Evolutionary conservation across 2,888 invertebrate genomes (phyloP).

Genomic region (Calameuta pallipes): DNA sequence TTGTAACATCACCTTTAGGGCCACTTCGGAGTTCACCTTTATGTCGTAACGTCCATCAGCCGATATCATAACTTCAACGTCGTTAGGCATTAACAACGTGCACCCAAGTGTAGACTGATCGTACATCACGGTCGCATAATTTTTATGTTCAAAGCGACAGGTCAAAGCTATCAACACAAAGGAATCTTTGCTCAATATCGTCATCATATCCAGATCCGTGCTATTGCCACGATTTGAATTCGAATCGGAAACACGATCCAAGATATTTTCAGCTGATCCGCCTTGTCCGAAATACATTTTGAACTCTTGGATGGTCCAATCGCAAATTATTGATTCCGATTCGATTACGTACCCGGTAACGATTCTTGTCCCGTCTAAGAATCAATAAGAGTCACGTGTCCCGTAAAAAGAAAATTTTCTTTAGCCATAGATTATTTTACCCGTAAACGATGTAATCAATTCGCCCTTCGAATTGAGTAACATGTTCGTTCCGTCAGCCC

Average conservation of each 20-base stretch:
- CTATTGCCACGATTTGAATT: background rate
- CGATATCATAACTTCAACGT: slow-evolving; percentile 46
- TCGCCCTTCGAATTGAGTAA: slow-evolving; percentile 51
- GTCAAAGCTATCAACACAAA: slow-evolving; percentile 56
- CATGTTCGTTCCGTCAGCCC: slow-evolving; percentile 55
- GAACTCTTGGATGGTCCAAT: slow-evolving; percentile 54
- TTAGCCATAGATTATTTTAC: slow-evolving; percentile 26
- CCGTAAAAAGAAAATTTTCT: background rate
- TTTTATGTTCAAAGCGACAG: slow-evolving; percentile 67
- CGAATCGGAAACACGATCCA: background rate
- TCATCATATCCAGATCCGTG: slow-evolving; percentile 22
- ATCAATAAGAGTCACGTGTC: background rate
- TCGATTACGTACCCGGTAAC: slow-evolving; percentile 48
- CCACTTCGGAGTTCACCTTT: background rate
- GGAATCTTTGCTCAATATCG: slow-evolving; percentile 42
- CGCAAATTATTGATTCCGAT: slow-evolving; percentile 43
- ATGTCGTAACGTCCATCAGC: slow-evolving; percentile 33
- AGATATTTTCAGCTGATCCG: slow-evolving; percentile 2
- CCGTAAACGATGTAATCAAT: slow-evolving; percentile 51
- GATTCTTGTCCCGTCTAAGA: slow-evolving; percentile 55
- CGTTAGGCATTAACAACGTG: slow-evolving; percentile 48
- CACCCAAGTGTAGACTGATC: slow-evolving; percentile 59
- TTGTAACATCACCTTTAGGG: background rate
- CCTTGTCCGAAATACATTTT: slow-evolving; percentile 34
- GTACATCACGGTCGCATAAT: slow-evolving; percentile 69